Percentiles rank a stretch among this genome's conserved stretches.
Evolutionary conservation across 1,140 invertebrate species (phyloP).

Genomic region (Caenorhabditis remanei): DNA sequence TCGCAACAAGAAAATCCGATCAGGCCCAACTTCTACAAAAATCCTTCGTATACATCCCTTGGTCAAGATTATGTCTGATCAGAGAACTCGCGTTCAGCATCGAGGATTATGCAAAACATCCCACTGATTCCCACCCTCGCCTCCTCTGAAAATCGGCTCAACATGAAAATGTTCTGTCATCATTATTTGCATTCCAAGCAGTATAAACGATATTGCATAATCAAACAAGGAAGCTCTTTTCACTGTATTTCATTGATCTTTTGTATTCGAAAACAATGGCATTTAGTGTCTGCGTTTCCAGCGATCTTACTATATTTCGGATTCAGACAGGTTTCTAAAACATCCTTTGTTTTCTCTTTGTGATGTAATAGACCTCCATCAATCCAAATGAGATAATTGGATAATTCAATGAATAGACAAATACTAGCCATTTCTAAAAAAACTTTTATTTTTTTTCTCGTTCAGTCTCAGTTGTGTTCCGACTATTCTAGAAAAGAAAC

Average conservation of each 20-base stretch:
- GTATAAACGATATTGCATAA: background rate
- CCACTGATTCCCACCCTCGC: slow-evolving; percentile 49
- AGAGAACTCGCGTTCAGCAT: background rate
- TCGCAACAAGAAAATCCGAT: too few relatives aligned
- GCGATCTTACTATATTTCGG: background rate
- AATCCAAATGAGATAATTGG: slow-evolving; percentile 1
- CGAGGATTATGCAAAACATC: slow-evolving; percentile 20
- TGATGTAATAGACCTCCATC: background rate
- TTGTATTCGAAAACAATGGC: background rate
- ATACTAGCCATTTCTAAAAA: background rate
- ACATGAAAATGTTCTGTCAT: slow-evolving; percentile 1
- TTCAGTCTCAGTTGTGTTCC: background rate
- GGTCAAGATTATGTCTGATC: background rate
- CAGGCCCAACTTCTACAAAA: too few relatives aligned
- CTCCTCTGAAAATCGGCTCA: slow-evolving; percentile 10
- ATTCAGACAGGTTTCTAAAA: background rate
- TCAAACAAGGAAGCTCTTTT: background rate
- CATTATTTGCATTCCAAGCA: background rate
- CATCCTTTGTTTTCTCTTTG: background rate
- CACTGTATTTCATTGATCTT: background rate
- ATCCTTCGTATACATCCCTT: too few relatives aligned
- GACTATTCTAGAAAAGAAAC: background rate
- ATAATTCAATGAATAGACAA: slow-evolving; percentile 32
- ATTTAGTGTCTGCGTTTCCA: background rate
- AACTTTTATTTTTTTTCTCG: background rate